Base-by-base conservation (phyloP, 2,113 vertebrate species). In the Datnioides undecimradiatus region DNA sequence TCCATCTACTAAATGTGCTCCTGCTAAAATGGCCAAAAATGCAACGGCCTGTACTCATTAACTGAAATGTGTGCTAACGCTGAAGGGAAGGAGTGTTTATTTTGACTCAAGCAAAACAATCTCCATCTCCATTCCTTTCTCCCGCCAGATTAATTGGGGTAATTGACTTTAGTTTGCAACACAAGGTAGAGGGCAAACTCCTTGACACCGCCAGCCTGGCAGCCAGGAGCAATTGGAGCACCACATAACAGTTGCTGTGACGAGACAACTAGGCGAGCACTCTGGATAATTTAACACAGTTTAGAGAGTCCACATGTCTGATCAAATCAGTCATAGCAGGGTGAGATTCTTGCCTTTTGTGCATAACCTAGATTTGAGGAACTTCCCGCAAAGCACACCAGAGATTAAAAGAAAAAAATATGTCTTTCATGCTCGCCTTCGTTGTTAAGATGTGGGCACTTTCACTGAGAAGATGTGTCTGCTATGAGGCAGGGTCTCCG, bases 61-160 rank as follows among this genome's bases (percentile, higher is more conserved):
- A 88, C 45, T 41, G 67, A 79, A 89, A 88, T 85, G 82, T 77
- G 77, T 58, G 76, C 64, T 64, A 75, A 79, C 33, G 67, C 76
- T 81, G 65, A 84, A 58, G 57, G 84, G 68, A 92, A 90, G 58
- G 65, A 63, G 89, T 83, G 75, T 82, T 91, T 89, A 73, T 86
- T 92, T 85, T 80, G 84, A 92, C 72, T 87, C 57, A 46, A 85
- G 87, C 91, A 90, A 91, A 93, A 93, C 91, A 88, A 92, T 92
- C 92, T 93, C 54, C 65, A 72, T 87, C 85, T 80, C 77, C 84
- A 82, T 90, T 91, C 88, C 85, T 45, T 83, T 90, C 80, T 87
- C 80, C 64, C 46, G 70, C 86, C 85, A 88, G 68, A 92, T 92
- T 91, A 91, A 91, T 90, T 90, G 86, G 68, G 52, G 70, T 90